Conservation (phyloP, 2,888 invertebrate genomes). For the Coelinius sp. region DNA sequence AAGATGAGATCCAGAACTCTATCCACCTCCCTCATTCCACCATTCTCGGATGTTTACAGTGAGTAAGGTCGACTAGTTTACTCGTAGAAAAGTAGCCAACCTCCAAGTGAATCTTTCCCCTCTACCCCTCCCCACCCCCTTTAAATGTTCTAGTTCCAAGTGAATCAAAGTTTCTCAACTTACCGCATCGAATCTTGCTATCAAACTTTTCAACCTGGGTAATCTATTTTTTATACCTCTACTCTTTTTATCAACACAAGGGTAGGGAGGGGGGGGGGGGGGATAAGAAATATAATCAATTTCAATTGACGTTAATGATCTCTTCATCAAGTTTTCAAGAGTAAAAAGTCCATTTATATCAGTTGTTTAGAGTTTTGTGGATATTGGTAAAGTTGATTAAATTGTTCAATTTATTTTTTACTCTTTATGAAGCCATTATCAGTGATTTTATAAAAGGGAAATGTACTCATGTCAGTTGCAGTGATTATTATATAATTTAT, state of each 20-base stretch:
- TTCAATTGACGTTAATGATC: conserved; percentile 14
- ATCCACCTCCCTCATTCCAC: conserved; percentile 36
- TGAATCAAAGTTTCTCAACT: conserved; percentile 31
- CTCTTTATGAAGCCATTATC: too few relatives aligned
- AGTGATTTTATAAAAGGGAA: too few relatives aligned
- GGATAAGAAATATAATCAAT: conserved; percentile 21
- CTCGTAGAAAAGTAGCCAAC: conserved; percentile 37
- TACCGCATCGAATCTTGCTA: neutral
- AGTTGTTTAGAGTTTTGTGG: neutral
- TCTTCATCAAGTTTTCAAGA: neutral
- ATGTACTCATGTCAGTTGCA: too few relatives aligned
- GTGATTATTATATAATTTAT: neutral
- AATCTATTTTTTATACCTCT: conserved; percentile 29
- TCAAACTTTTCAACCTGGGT: neutral
- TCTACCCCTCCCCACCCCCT: neutral
- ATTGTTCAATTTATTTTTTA: too few relatives aligned
- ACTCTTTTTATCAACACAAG: conserved; percentile 38
- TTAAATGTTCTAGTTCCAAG: conserved; percentile 18
- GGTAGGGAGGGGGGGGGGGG: neutral
- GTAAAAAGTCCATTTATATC: neutral
- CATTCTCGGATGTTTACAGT: conserved; percentile 39
- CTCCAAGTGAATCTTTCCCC: conserved; percentile 23
- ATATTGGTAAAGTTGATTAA: too few relatives aligned
- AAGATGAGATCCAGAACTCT: conserved; percentile 29
- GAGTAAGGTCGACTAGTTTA: conserved; percentile 44